Conservation (phyloP, 1,140 invertebrate genomes). For the Sitodiplosis mosellana region DNA sequence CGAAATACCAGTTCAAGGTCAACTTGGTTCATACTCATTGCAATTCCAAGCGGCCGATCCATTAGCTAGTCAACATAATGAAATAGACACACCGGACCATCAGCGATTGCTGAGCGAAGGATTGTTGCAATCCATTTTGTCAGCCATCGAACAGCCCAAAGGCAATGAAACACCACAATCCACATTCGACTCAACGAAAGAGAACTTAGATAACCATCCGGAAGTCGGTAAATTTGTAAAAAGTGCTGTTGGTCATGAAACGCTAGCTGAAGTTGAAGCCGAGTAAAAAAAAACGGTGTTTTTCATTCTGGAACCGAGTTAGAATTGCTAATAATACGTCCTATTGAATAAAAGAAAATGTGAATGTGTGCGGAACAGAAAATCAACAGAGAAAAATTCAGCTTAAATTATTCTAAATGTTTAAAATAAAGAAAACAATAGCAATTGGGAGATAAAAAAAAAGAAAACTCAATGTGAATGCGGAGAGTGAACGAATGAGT, state of each 20-base stretch:
- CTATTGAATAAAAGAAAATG: too few relatives aligned
- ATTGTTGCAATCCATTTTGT: conserved; percentile 55
- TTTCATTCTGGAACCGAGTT: too few relatives aligned
- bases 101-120: conserved; percentile 58
- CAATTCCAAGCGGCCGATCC: conserved; percentile 46
- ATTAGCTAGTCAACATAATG: conserved; percentile 14
- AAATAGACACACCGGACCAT: conserved; percentile 29
- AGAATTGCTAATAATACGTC: too few relatives aligned
- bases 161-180: background rate
- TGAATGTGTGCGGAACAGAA: too few relatives aligned
- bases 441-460: too few relatives aligned
- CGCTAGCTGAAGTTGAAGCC: background rate
- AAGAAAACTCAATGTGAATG: too few relatives aligned
- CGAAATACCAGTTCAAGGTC: conserved; percentile 32
- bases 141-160: conserved; percentile 46
- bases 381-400: too few relatives aligned
- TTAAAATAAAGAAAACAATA: too few relatives aligned
- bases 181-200: conserved; percentile 8
- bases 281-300: background rate
- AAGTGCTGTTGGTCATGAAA: background rate
- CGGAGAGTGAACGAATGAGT: too few relatives aligned
- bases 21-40: conserved; percentile 43
- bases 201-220: conserved; percentile 7
- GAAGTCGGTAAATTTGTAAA: background rate
- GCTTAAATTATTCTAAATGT: too few relatives aligned